Conservation (phyloP, 2,888 invertebrate genomes). For the Leptogaster cylindrica region DNA sequence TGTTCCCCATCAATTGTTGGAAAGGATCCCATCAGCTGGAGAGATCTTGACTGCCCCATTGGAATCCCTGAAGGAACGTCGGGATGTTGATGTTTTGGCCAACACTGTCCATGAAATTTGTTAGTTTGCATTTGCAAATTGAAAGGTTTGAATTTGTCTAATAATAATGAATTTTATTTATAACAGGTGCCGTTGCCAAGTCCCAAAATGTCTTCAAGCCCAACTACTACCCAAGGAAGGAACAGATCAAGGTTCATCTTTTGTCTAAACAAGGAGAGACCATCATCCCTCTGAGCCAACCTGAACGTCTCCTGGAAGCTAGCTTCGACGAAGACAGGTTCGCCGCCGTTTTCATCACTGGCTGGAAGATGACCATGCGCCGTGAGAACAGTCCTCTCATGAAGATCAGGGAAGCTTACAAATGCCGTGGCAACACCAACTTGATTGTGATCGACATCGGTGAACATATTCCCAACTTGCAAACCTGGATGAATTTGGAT, state of each 20-base stretch:
- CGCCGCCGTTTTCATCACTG: conserved; percentile 1
- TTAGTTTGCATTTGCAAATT: too few species aligned
- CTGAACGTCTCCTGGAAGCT: not conserved
- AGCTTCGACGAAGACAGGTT: not conserved
- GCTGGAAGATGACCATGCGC: not conserved
- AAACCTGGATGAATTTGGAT: conserved; percentile 21
- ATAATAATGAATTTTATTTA: too few species aligned
- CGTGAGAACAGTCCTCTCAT: not conserved
- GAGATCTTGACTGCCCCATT: too few species aligned
- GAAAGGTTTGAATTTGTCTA: too few species aligned
- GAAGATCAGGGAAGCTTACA: conserved; percentile 39
- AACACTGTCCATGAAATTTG: conserved; percentile 9
- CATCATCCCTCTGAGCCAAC: not conserved
- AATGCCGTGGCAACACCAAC: conserved; percentile 43
- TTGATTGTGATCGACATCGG: conserved; percentile 42
- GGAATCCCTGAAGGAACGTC: not conserved
- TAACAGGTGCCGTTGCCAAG: not conserved
- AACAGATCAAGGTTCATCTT: conserved; percentile 1
- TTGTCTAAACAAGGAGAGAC: not conserved
- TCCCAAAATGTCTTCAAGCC: conserved; percentile 3
- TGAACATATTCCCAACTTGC: not conserved
- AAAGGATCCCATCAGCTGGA: conserved; percentile 11
- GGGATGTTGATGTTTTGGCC: not conserved
- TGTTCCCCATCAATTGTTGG: not conserved
- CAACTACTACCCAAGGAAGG: not conserved